These are phyloP conservation scores for Grammomys dolichurus DNA, from an alignment of 2,113 vertebrate species.

Conservation along the genomic window DNA sequence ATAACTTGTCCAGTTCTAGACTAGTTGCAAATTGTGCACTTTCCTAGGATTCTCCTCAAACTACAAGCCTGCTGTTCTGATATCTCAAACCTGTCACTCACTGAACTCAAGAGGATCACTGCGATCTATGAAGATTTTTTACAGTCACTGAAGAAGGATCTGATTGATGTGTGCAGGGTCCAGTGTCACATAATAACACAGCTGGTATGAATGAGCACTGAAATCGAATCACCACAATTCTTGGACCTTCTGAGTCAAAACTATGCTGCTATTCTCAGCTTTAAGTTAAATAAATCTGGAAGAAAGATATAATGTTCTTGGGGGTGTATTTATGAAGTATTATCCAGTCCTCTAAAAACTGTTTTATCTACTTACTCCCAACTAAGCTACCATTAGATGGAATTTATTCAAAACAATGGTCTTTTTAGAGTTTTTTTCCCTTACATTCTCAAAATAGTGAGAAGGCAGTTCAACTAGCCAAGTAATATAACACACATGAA, in stretches of 20 bases:
- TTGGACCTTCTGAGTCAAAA: not conserved
- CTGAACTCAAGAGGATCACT: not conserved
- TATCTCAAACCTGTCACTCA: not conserved
- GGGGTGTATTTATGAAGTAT: not conserved
- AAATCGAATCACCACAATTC: not conserved
- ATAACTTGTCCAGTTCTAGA: not conserved
- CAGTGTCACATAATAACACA: not conserved
- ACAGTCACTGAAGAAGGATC: not conserved
- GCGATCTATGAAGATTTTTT: not conserved
- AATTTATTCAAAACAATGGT: conserved; percentile 1
- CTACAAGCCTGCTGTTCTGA: not conserved
- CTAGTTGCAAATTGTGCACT: not conserved
- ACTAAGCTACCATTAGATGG: not conserved
- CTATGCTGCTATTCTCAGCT: not conserved
- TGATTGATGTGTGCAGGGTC: not conserved
- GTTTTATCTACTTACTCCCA: not conserved
- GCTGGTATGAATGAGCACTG: not conserved
- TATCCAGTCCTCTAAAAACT: not conserved
- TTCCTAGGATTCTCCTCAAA: not conserved
- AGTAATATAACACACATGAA: not conserved
- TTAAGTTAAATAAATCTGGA: not conserved
- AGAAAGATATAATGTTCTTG: not conserved
- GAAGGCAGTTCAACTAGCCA: not conserved
- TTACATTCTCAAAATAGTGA: conserved; percentile 9
- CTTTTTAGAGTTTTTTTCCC: not conserved